These are phyloP conservation scores for Neosilurus mollespiculum DNA, from an alignment of 2,797 vertebrate species.

Conservation along the genomic window DNA sequence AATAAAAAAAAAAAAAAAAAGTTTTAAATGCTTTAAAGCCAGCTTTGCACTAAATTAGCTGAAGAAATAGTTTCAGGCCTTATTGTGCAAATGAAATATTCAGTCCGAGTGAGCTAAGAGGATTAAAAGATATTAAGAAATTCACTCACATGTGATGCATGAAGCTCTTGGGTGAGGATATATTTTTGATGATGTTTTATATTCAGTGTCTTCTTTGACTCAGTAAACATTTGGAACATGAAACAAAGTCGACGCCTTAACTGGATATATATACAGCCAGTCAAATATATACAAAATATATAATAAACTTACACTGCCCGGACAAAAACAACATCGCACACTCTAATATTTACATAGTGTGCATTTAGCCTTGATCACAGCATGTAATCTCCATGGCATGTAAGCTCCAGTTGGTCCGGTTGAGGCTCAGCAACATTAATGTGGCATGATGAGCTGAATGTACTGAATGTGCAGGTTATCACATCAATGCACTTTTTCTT, in stretches of 20 bases:
- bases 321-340: no score
- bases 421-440: no score
- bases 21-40: not conserved
- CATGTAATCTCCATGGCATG: no score
- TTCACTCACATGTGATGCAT: not conserved
- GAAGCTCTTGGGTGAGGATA: not conserved
- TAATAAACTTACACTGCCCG: no score
- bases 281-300: no score
- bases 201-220: not conserved
- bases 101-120: not conserved
- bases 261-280: no score
- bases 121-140: conserved; percentile 3
- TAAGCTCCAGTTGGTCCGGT: no score
- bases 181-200: not conserved
- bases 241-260: not conserved
- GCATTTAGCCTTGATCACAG: no score
- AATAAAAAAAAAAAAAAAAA: not conserved
- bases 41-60: not conserved
- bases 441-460: no score
- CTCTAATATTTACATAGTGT: no score
- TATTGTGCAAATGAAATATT: not conserved
- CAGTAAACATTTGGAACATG: not conserved
- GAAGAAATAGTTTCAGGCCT: not conserved
- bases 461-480: no score
- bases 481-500: no score